These are phyloP conservation scores for Papio anubis DNA, from an alignment of 2,113 vertebrate species.

Conservation along the genomic window DNA sequence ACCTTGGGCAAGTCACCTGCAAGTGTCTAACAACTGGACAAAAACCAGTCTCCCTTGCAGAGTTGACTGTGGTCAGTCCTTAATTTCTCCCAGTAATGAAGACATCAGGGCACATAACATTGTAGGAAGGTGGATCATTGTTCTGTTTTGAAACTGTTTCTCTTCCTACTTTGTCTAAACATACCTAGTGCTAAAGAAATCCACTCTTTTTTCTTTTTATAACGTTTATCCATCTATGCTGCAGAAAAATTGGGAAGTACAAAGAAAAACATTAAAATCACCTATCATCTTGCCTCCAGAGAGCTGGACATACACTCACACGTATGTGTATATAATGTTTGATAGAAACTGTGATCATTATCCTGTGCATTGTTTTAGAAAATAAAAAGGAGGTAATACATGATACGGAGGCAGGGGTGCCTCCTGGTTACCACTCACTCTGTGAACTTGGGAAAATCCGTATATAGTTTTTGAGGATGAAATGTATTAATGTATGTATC, in stretches of 20 bases:
- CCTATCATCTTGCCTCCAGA: neutral
- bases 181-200: neutral
- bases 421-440: neutral
- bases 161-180: neutral
- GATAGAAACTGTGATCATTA: neutral
- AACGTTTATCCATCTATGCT: neutral
- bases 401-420: neutral
- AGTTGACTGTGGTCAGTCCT: neutral
- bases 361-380: neutral
- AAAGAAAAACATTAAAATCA: neutral
- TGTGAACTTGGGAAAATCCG: neutral
- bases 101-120: fast-evolving
- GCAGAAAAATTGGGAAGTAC: neutral
- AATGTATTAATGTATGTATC: neutral
- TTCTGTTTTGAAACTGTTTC: neutral
- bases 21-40: no score
- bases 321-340: neutral
- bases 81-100: neutral
- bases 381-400: neutral
- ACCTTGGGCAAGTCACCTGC: neutral
- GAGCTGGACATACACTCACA: neutral
- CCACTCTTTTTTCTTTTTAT: neutral
- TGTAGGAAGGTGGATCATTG: neutral
- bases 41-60: no score
- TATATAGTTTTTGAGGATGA: neutral